These are phyloP conservation scores for Parnassius mnemosyne DNA, from an alignment of 2,888 invertebrate species.

Conservation along the genomic window DNA sequence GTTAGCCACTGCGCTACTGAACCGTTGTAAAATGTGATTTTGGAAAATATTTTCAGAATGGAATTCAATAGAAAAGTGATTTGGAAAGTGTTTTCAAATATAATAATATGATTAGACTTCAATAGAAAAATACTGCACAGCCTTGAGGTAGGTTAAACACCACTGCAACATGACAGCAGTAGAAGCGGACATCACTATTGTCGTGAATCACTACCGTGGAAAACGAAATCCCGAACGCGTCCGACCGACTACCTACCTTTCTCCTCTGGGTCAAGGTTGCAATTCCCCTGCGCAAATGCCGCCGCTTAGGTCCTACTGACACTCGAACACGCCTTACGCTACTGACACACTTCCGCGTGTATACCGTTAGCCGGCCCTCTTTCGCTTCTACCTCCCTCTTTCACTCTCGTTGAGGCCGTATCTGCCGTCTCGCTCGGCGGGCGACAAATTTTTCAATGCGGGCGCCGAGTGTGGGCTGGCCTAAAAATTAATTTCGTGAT, in stretches of 20 bases:
- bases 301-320: conserved; percentile 58
- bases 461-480: conserved; percentile 73
- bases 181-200: conserved; percentile 68
- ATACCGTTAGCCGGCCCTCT: conserved; percentile 78
- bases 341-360: conserved; percentile 78
- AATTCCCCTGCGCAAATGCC: conserved; percentile 41
- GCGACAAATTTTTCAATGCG: conserved; percentile 78
- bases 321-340: conserved; percentile 61
- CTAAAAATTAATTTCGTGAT: conserved; percentile 76
- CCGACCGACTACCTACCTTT: conserved; percentile 51
- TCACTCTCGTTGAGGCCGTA: conserved; percentile 66
- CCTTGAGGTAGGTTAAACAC: conserved; percentile 76
- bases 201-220: conserved; percentile 76
- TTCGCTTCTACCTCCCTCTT: conserved; percentile 64
- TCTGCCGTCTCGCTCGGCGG: conserved; percentile 58
- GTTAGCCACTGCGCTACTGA: too few relatives aligned
- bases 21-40: too few relatives aligned
- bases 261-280: conserved; percentile 63
- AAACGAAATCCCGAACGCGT: conserved; percentile 68
- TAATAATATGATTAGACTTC: conserved; percentile 7
- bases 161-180: conserved; percentile 59
- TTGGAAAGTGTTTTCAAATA: conserved; percentile 4
- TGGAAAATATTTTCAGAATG: too few relatives aligned
- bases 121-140: conserved; percentile 34
- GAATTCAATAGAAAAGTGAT: not conserved